phyloP scores from a whole-genome alignment of 2,888 invertebrate species.

The Cerceris ruficornis region DNA sequence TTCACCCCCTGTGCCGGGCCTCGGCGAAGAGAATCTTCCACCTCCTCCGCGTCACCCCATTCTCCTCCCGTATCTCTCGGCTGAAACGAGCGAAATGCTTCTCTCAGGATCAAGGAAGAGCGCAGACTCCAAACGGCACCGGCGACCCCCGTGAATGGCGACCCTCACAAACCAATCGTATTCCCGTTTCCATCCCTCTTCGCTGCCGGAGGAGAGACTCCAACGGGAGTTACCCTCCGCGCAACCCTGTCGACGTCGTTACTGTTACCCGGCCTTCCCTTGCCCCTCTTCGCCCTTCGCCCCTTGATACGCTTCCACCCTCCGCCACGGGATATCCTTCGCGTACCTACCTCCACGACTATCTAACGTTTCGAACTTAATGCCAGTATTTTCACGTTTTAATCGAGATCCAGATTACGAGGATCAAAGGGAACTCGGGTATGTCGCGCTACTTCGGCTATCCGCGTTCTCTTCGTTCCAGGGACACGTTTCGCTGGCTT shows the following conservation, averaged over 20 bases:
- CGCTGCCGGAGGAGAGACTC: constrained; percentile 71
- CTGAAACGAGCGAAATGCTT: constrained; percentile 68
- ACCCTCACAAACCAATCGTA: constrained; percentile 82
- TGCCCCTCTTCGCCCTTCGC: constrained; percentile 32
- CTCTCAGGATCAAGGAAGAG: constrained; percentile 77
- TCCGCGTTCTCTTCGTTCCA: no score
- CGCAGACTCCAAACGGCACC: constrained; percentile 79
- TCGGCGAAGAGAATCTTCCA: constrained; percentile 67
- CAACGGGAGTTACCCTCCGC: constrained; percentile 68
- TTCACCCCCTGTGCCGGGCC: constrained; percentile 28
- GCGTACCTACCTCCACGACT: constrained; percentile 24
- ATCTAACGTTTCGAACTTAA: constrained; percentile 54
- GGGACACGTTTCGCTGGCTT: no score
- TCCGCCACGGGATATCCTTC: constrained; percentile 47
- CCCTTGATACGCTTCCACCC: constrained; percentile 27
- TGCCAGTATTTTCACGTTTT: constrained; percentile 62
- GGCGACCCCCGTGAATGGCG: constrained; percentile 80
- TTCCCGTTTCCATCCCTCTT: constrained; percentile 82
- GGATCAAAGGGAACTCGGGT: constrained; percentile 4
- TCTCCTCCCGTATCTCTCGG: constrained; percentile 54
- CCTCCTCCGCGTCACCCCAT: constrained; percentile 55
- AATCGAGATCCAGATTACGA: constrained; percentile 57
- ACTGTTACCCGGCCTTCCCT: constrained; percentile 62
- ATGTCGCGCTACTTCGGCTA: neutral
- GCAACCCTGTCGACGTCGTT: constrained; percentile 70